Percentiles rank a stretch among this genome's conserved stretches.
Evolutionary conservation across 2,113 vertebrate genomes (phyloP).

Genomic region (Pelvicachromis taeniatus): DNA sequence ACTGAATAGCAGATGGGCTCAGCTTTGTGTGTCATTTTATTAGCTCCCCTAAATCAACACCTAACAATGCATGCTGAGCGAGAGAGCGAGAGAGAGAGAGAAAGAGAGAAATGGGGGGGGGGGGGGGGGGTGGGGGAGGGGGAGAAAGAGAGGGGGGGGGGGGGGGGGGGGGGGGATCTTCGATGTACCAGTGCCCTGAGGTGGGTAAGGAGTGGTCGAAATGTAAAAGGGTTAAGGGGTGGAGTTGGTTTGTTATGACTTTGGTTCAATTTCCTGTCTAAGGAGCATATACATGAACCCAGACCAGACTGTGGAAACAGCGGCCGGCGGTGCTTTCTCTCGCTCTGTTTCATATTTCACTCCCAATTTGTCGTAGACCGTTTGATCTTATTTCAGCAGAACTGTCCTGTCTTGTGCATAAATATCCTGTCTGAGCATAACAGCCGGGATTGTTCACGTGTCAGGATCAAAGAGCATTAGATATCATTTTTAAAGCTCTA

Average conservation of each 20-base stretch:
- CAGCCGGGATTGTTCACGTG: not conserved
- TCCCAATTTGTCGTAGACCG: constrained; percentile 14
- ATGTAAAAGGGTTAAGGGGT: constrained; percentile 53
- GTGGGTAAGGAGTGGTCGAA: constrained; percentile 52
- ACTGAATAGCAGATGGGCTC: constrained; percentile 69
- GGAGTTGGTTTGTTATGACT: constrained; percentile 46
- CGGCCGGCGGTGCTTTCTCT: not conserved
- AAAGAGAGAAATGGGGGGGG: no score
- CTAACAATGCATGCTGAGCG: constrained; percentile 65
- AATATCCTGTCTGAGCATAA: not conserved
- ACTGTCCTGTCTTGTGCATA: not conserved
- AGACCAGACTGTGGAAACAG: constrained; percentile 13
- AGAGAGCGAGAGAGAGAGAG: not conserved
- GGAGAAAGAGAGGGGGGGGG: no score
- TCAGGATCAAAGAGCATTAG: not conserved
- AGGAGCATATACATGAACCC: constrained; percentile 1
- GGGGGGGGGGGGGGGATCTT: constrained; percentile 57
- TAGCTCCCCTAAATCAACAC: constrained; percentile 72
- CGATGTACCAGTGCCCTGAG: constrained; percentile 50
- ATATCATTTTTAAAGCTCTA: constrained; percentile 1
- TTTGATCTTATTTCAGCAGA: constrained; percentile 12
- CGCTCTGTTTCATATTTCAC: constrained; percentile 16
- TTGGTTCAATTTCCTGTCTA: constrained; percentile 49
- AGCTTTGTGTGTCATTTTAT: constrained; percentile 74
- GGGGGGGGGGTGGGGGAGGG: constrained; percentile 58